Conservation (phyloP, 2,113 vertebrate genomes). For the Cololabis saira region DNA sequence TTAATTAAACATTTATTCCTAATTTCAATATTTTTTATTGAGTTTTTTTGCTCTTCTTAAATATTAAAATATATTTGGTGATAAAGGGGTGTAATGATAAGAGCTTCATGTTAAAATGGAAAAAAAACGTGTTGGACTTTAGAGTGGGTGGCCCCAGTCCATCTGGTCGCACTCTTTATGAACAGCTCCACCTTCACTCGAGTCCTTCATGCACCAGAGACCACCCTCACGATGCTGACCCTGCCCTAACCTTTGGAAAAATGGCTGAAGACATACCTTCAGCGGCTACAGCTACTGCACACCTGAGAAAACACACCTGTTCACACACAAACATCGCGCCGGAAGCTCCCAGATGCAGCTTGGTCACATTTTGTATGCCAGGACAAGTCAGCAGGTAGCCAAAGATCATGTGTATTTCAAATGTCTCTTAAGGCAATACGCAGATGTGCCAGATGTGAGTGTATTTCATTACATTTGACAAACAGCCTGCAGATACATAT, state of each 20-base stretch:
- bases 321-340: slow-evolving; percentile 8
- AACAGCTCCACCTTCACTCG: slow-evolving; percentile 21
- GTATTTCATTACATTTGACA: neutral
- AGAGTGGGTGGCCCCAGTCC: slow-evolving; percentile 53
- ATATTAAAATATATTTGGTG: no score
- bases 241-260: slow-evolving; percentile 59
- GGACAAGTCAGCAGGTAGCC: slow-evolving; percentile 2
- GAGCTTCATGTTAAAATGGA: neutral
- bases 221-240: slow-evolving; percentile 72
- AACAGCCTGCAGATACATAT: neutral
- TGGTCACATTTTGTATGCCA: slow-evolving; percentile 12
- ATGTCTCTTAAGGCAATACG: neutral
- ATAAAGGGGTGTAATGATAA: neutral
- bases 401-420: slow-evolving; percentile 1
- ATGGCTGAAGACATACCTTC: slow-evolving; percentile 30
- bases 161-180: slow-evolving; percentile 27
- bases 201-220: slow-evolving; percentile 32
- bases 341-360: slow-evolving; percentile 16
- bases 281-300: slow-evolving; percentile 19
- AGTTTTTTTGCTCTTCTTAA: no score
- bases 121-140: slow-evolving; percentile 17
- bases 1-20: no score
- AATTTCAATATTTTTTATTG: no score
- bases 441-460: neutral
- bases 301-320: slow-evolving; percentile 66